phyloP scores from a whole-genome alignment of 2,888 invertebrate species.

The Stegana nigrithorax region DNA sequence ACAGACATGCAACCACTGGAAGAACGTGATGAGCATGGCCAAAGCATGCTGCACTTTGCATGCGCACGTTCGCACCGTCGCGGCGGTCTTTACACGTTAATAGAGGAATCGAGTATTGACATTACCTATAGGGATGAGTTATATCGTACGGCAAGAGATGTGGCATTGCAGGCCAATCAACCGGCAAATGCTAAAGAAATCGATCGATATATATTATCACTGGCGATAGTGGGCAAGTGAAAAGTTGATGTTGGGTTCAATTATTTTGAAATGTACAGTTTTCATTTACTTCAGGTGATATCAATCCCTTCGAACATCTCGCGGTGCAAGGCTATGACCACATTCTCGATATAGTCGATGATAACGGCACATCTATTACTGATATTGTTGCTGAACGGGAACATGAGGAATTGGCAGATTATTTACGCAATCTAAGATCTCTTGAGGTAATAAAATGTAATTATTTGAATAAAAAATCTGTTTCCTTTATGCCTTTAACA shows the following conservation, averaged over 20 bases:
- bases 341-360: slow-evolving; percentile 82
- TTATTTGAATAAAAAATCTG: background rate
- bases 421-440: slow-evolving; percentile 78
- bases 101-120: slow-evolving; percentile 84
- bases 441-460: slow-evolving; percentile 75
- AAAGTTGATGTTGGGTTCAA: background rate
- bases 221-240: slow-evolving; percentile 79
- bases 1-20: slow-evolving; percentile 72
- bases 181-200: slow-evolving; percentile 84
- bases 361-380: slow-evolving; percentile 76
- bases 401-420: slow-evolving; percentile 75
- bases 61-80: slow-evolving; percentile 84
- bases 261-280: too few relatives aligned
- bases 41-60: slow-evolving; percentile 90
- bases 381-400: slow-evolving; percentile 78
- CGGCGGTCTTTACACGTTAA: slow-evolving; percentile 82
- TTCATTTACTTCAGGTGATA: slow-evolving; percentile 72
- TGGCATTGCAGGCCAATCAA: slow-evolving; percentile 83
- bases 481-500: slow-evolving; percentile 55
- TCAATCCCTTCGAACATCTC: slow-evolving; percentile 72
- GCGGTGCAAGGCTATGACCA: slow-evolving; percentile 89
- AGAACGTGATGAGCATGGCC: slow-evolving; percentile 87
- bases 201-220: slow-evolving; percentile 81
- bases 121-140: slow-evolving; percentile 85
- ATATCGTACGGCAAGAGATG: slow-evolving; percentile 89